phyloP scores from a whole-genome alignment of 2,113 vertebrate genomes.

The Pycnonotus jocosus region DNA sequence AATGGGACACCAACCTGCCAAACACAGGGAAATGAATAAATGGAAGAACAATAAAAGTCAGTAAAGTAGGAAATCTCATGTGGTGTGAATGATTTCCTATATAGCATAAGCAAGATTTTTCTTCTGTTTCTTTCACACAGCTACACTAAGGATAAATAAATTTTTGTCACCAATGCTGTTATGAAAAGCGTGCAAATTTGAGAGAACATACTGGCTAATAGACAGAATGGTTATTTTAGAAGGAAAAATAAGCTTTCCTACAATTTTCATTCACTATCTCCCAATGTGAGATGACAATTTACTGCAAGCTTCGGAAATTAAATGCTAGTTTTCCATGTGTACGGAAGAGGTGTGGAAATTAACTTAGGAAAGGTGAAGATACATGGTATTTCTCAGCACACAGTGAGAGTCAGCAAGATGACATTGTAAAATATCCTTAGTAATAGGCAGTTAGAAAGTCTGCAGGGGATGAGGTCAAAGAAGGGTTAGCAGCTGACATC shows the following conservation, averaged over 20 bases:
- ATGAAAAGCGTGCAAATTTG: not conserved
- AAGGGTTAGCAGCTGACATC: slow-evolving; percentile 67
- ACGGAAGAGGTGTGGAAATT: slow-evolving; percentile 27
- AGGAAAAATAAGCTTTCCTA: not conserved
- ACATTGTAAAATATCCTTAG: slow-evolving; percentile 27
- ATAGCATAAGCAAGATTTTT: not conserved
- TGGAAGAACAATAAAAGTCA: not conserved
- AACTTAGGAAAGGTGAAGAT: slow-evolving; percentile 34
- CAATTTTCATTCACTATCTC: not conserved
- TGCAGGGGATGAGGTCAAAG: slow-evolving; percentile 49
- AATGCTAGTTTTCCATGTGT: slow-evolving; percentile 1
- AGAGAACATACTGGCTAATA: not conserved
- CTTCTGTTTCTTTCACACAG: not conserved
- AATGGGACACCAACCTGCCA: not conserved
- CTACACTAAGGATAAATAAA: not conserved
- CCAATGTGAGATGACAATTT: not conserved
- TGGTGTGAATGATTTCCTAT: slow-evolving; percentile 5
- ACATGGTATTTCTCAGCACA: slow-evolving; percentile 37
- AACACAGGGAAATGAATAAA: not conserved
- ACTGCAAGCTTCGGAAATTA: slow-evolving; percentile 25
- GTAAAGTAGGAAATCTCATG: not conserved
- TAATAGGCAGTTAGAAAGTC: slow-evolving; percentile 48
- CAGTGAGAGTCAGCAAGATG: slow-evolving; percentile 56
- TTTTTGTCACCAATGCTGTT: not conserved
- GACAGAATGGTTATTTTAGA: not conserved